Evolutionary conservation across 30 jellyfish, hydroid and myxozoan genomes (phyloP), one percentile per base, ranked within the genome.

Genomic region (Cassiopea andromeda): DNA sequence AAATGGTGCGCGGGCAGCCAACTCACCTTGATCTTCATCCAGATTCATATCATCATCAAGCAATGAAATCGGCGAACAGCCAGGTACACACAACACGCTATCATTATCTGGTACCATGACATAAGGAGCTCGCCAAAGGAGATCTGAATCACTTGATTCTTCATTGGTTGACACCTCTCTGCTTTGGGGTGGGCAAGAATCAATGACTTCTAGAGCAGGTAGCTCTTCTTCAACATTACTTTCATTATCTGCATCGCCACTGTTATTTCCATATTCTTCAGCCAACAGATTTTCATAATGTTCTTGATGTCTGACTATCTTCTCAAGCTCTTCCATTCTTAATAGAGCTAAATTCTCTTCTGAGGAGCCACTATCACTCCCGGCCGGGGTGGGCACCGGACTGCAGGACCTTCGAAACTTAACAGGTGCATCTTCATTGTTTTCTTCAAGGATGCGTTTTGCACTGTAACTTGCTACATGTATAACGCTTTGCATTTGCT

Each of bases 1-100:
- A 82, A 85, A 88, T 46, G 99, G 99, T 5, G 98, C 98, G 6
- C 98, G 95, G 18, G 94, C 96, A 44, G 92, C 88, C 64, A 95
- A 82, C 95, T 89, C 97, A 7, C 67, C 92, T 0, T 61, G 83
- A 60, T 75, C 95, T 45, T 86, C 93, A 0, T 83, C 92, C 13
- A 67, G 59, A 38, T 60, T 61, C 69, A 44, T 49, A 66, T 82
- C 93, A 48, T 75, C 97, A 44, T 82, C 92, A 14, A 79, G 12
- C 5, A 81, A 46, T 1, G 81, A 64, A 54, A 67, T 83, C 1
- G 90, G 91, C 16, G 97, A 81, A 66, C 89, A 83, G 44, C 88
- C 90, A 0, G 92, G 97, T 44, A 77, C 76, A 58, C 16, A 83
- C 64, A 92, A 91, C 87, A 86, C 50, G 38, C 75, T 60, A 12